Percentiles rank a stretch among this genome's conserved stretches.
phyloP scores from a whole-genome alignment of 1,140 invertebrate genomes.

The Pseudomyrmex dendroicus region DNA sequence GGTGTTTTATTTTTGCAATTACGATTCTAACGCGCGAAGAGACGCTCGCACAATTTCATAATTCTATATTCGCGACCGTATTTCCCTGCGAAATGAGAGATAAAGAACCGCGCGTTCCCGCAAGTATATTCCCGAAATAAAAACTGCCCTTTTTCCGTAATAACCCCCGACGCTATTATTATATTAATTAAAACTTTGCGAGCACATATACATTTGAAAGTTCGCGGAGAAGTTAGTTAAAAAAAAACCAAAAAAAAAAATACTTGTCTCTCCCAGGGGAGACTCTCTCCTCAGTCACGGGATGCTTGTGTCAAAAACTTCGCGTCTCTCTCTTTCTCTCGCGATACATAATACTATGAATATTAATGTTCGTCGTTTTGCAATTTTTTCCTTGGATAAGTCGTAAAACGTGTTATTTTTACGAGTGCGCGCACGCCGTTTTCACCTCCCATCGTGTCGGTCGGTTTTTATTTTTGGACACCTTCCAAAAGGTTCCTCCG shows the following conservation, averaged over 20 bases:
- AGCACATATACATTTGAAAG: too few species aligned
- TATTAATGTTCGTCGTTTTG: neutral
- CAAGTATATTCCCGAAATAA: neutral
- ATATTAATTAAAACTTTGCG: slow-evolving; percentile 22
- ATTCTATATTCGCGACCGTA: slow-evolving; percentile 1
- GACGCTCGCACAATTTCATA: slow-evolving; percentile 5
- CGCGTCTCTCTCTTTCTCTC: too few species aligned
- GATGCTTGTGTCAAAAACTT: neutral
- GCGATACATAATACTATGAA: neutral
- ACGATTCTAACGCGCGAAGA: neutral
- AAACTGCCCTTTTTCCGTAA: neutral
- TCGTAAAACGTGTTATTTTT: neutral
- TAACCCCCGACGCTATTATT: neutral
- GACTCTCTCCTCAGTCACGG: neutral
- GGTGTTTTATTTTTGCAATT: slow-evolving; percentile 26
- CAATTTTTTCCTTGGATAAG: slow-evolving; percentile 8
- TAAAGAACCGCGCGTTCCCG: neutral
- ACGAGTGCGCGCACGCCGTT: neutral
- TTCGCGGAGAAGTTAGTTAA: neutral
- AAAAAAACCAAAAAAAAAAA: neutral
- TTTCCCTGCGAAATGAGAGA: neutral
- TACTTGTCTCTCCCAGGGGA: neutral
- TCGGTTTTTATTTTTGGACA: slow-evolving; percentile 17
- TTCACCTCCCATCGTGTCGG: neutral
- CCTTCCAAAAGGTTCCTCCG: slow-evolving; percentile 11